phyloP scores from a whole-genome alignment of 1,140 invertebrate genomes.

The Dendrolimus kikuchii region DNA sequence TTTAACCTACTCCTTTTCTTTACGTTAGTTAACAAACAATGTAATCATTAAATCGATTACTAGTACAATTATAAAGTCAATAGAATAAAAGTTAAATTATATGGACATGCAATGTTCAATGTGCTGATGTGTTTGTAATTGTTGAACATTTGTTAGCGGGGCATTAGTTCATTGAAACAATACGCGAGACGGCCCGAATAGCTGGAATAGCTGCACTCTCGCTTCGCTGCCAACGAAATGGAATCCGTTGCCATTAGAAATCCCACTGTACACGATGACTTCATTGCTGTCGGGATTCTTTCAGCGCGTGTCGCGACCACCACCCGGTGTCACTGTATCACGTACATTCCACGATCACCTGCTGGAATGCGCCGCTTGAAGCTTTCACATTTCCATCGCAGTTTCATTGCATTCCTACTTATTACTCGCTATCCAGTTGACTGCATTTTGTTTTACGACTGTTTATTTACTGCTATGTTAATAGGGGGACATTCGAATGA shows the following conservation, averaged over 20 bases:
- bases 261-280: constrained; percentile 53
- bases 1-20: too few species aligned
- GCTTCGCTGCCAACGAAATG: constrained; percentile 54
- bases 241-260: constrained; percentile 56
- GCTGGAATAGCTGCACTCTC: constrained; percentile 42
- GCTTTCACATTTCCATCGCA: constrained; percentile 18
- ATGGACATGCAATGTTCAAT: too few species aligned
- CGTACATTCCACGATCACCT: constrained; percentile 22
- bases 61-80: too few species aligned
- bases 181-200: constrained; percentile 38
- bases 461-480: constrained; percentile 3
- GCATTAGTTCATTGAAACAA: constrained; percentile 38
- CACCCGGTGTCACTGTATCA: constrained; percentile 22
- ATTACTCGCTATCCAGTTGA: constrained; percentile 4
- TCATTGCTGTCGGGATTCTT: constrained; percentile 43
- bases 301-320: constrained; percentile 18
- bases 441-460: constrained; percentile 7
- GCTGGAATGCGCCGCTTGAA: constrained; percentile 17
- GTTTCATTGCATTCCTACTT: constrained; percentile 8
- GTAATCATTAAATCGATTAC: too few species aligned
- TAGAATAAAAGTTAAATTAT: too few species aligned
- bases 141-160: constrained; percentile 16
- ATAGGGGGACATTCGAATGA: constrained; percentile 8
- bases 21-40: too few species aligned
- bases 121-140: not conserved